Evolutionary conservation across 2,113 vertebrate genomes (phyloP), one percentile per base, ranked within the genome.

Genomic region (Rhinolophus ferrumequinum): DNA sequence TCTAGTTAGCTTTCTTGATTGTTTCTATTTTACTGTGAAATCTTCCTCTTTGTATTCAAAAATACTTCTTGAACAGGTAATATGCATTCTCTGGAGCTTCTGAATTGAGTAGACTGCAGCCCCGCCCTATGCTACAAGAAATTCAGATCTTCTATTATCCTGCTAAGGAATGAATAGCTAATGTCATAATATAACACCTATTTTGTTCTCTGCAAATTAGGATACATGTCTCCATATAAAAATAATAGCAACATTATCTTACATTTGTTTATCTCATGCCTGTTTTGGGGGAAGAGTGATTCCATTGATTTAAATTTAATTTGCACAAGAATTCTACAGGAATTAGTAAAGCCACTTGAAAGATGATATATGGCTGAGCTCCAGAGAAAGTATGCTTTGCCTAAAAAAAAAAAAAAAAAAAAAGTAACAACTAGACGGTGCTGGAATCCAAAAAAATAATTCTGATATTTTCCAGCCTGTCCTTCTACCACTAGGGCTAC

Each of bases 271-370:
- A 50, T 21, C 8, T 12, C 5, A 47, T 50, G 4, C 1, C 30
- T 85, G n/a, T 33, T 72, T 35, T 33, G 8, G 16, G 19, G 21
- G 11, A 13, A 16, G 16, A 47, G 2, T 69, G 18, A 80, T 69
- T 41, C 7, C 41, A 76, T 89, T 89, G 12, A 69, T 80, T 89
- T 93, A 79, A 81, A 35, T 11, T 86, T 72, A 91, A 88, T 67
- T 87, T 88, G 82, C 62, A 54, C 18, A 70, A 35, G 22, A 41
- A 30, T n/a, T 60, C 26, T 94, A 22, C 2, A 87, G n/a, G 26
- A 83, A 90, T 30, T n/a, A 13, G 18, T 12, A 77, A 4, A 87
- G 15, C 2, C 54, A 26, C 33, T 94, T 88, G 41, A 93, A 96
- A 91, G 44, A 79, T n/a, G 5, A 44, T 6, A 38, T 6, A 90